These are phyloP conservation scores for Drosophila tanythrix DNA, from an alignment of 2,888 invertebrate species.

Conservation along the genomic window DNA sequence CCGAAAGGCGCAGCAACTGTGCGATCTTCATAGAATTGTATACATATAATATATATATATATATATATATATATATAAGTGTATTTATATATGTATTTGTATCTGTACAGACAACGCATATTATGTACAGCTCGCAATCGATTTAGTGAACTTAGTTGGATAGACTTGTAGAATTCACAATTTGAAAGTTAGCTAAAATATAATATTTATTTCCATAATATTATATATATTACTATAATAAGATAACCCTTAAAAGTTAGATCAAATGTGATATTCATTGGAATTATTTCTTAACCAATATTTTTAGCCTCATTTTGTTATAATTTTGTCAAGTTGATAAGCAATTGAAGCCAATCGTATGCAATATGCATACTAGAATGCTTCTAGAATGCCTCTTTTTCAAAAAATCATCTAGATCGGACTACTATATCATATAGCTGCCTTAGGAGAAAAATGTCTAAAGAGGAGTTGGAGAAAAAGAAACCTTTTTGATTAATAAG, in stretches of 20 bases:
- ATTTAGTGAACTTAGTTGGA: background rate
- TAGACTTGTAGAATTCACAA: background rate
- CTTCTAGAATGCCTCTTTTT: too few relatives aligned
- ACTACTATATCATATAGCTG: background rate
- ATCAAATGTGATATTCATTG: background rate
- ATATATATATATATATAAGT: background rate
- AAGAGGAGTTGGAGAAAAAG: background rate
- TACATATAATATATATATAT: background rate
- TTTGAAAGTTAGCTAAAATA: background rate
- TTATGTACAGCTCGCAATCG: constrained; percentile 27
- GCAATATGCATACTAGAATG: background rate
- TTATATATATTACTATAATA: rapidly evolving
- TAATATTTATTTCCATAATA: background rate
- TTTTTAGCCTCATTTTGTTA: background rate
- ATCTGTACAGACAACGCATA: background rate
- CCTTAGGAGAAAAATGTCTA: rapidly evolving
- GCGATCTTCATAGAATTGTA: constrained; percentile 43
- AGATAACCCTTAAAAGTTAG: background rate
- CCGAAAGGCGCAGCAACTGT: constrained; percentile 15
- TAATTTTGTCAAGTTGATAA: background rate
- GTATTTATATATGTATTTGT: background rate
- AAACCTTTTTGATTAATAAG: background rate
- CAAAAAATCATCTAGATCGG: background rate
- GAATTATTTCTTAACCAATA: background rate
- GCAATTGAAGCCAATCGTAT: background rate